Evolutionary conservation across 2,888 invertebrate genomes (phyloP), one percentile per base, ranked within the genome.

Genomic region (Polydrusus pterygomalis): DNA sequence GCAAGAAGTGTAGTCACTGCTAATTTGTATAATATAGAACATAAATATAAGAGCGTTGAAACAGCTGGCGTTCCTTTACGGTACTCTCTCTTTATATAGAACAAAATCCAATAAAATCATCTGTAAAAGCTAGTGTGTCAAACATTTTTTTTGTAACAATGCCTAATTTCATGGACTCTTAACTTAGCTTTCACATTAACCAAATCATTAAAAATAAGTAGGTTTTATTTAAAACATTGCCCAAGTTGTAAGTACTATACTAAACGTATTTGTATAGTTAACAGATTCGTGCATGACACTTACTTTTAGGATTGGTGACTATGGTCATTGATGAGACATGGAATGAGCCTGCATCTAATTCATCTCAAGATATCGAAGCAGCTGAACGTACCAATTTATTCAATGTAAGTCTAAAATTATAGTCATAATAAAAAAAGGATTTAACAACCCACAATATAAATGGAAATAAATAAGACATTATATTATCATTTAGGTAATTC

Each of bases 251-350:
- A 2, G 3, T n/a, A 6, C 43, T 43, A 1, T 43, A n/a, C 43
- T n/a, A n/a, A 43, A 43, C n/a, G 9, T n/a, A n/a, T n/a, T n/a
- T n/a, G n/a, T n/a, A n/a, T n/a, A n/a, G n/a, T n/a, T n/a, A n/a
- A n/a, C n/a, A n/a, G n/a, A n/a, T n/a, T n/a, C 8, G 8, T 7
- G 7, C 2, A 9, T 34, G 34, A 9, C 2, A 9, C 17, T 54
- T 2, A 30, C 17, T 69, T 77, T 17, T 62, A 81, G 81, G 82
- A 15, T 73, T 70, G 64, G 74, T 81, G 10, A 74, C 80, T 11
- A 81, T 93, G 78, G 90, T 92, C 0, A 80, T 92, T 74, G 92
- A 92, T 81, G 89, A 90, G 0, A 89, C 90, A 56, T 92, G 91
- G 91, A 90, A 90, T 40, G 90, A 92, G 83, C 91, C 93, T 2